Conservation (phyloP, 2,888 invertebrate genomes). For the Drosophila rellima region DNA sequence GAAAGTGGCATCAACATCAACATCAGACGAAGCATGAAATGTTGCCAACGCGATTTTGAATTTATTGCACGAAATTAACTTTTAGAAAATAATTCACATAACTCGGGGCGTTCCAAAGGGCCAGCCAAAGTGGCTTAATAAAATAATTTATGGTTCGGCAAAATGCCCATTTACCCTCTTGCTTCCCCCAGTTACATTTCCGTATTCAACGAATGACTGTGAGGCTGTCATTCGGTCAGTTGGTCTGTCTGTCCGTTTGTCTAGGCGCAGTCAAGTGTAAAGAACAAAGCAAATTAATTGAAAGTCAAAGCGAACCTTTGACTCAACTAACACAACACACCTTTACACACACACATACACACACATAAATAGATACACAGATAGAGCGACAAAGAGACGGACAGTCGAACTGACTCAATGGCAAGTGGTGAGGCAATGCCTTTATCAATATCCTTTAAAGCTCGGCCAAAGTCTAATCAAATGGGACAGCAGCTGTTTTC, state of each 20-base stretch:
- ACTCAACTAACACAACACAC: conserved; percentile 61
- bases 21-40: conserved; percentile 44
- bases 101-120: conserved; percentile 71
- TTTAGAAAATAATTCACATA: conserved; percentile 79
- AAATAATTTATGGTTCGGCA: conserved; percentile 75
- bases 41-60: conserved; percentile 77
- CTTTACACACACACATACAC: conserved; percentile 48
- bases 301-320: conserved; percentile 78
- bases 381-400: neutral
- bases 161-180: conserved; percentile 68
- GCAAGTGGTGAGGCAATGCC: conserved; percentile 62
- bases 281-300: conserved; percentile 84
- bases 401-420: conserved; percentile 18
- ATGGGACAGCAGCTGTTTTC: conserved; percentile 72
- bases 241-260: conserved; percentile 9
- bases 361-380: conserved; percentile 13
- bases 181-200: neutral
- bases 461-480: conserved; percentile 71
- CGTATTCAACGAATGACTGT: conserved; percentile 8
- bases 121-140: conserved; percentile 78
- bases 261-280: conserved; percentile 70
- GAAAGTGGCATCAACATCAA: conserved; percentile 21
- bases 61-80: conserved; percentile 81
- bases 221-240: conserved; percentile 1
- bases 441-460: conserved; percentile 78